A percentile compares a stretch with the other conserved stretches of the same genome.
Evolutionary conservation across 2,888 invertebrate genomes (phyloP).

Genomic region (Panzeria rudis): DNA sequence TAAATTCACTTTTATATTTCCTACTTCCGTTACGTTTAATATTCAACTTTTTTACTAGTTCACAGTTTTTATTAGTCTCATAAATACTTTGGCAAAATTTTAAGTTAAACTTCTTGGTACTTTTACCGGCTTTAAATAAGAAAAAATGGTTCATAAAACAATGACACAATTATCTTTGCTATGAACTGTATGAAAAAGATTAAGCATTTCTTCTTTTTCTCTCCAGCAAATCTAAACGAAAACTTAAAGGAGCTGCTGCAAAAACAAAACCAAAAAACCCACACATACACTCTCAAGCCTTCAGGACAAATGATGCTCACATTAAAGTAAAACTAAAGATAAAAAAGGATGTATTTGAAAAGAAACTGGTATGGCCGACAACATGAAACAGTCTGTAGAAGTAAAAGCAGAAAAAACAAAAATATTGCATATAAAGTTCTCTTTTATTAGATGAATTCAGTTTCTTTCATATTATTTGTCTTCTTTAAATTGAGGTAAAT

Average conservation of each 20-base stretch:
- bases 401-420: background rate
- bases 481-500: constrained; percentile 63
- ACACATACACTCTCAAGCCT: constrained; percentile 51
- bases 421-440: constrained; percentile 38
- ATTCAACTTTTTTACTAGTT: background rate
- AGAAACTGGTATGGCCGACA: constrained; percentile 23
- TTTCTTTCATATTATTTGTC: constrained; percentile 29
- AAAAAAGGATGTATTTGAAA: constrained; percentile 8
- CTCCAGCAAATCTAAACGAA: constrained; percentile 7
- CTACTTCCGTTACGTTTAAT: constrained; percentile 23
- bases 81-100: constrained; percentile 50
- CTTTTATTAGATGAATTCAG: constrained; percentile 48
- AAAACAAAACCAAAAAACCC: constrained; percentile 22
- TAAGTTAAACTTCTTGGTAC: constrained; percentile 18
- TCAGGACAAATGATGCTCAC: constrained; percentile 54
- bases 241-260: constrained; percentile 36
- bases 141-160: constrained; percentile 61
- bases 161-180: constrained; percentile 55
- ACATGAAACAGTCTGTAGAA: constrained; percentile 20
- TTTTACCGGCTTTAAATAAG: constrained; percentile 18
- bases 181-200: constrained; percentile 54
- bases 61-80: constrained; percentile 37
- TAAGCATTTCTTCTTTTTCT: constrained; percentile 41
- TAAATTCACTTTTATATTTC: constrained; percentile 20
- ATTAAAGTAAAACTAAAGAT: constrained; percentile 33